phyloP scores from a whole-genome alignment of 2,113 vertebrate species.

The Phasianus colchicus region DNA sequence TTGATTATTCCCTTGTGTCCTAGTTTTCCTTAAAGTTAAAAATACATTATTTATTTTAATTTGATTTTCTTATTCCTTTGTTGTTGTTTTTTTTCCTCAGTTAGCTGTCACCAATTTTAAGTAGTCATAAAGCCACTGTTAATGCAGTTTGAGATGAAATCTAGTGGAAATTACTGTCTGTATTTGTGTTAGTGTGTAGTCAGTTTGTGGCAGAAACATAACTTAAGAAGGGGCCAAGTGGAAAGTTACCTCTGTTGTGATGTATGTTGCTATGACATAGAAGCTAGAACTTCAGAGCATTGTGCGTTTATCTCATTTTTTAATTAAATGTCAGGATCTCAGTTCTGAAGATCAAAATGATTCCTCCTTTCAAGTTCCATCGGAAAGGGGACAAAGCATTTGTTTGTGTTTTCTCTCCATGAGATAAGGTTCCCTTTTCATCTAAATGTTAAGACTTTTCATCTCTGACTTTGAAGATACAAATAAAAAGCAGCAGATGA shows the following conservation, averaged over 20 bases:
- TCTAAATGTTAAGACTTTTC: constrained; percentile 55
- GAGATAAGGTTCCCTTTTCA: constrained; percentile 39
- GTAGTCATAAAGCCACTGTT: background rate
- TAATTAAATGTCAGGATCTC: constrained; percentile 65
- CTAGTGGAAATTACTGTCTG: background rate
- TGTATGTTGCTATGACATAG: background rate
- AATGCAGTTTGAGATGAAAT: background rate
- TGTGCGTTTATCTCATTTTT: background rate
- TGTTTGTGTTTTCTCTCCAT: constrained; percentile 39
- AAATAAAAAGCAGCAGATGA: constrained; percentile 27
- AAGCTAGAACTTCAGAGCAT: constrained; percentile 21
- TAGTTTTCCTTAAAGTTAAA: constrained; percentile 37
- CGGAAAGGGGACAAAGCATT: background rate
- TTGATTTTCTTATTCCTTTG: background rate
- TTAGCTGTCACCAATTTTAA: background rate
- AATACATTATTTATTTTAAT: background rate
- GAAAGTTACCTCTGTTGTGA: background rate
- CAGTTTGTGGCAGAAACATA: background rate
- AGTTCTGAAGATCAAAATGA: constrained; percentile 40
- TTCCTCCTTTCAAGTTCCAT: constrained; percentile 9
- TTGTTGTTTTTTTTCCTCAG: background rate
- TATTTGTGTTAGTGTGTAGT: background rate
- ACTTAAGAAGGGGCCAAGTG: background rate
- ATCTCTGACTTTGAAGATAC: constrained; percentile 30
- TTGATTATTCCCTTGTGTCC: constrained; percentile 47